Percentiles rank a stretch among this genome's conserved stretches.
Evolutionary conservation across 2,888 invertebrate genomes (phyloP).

Genomic region (Metopia argyrocephala): DNA sequence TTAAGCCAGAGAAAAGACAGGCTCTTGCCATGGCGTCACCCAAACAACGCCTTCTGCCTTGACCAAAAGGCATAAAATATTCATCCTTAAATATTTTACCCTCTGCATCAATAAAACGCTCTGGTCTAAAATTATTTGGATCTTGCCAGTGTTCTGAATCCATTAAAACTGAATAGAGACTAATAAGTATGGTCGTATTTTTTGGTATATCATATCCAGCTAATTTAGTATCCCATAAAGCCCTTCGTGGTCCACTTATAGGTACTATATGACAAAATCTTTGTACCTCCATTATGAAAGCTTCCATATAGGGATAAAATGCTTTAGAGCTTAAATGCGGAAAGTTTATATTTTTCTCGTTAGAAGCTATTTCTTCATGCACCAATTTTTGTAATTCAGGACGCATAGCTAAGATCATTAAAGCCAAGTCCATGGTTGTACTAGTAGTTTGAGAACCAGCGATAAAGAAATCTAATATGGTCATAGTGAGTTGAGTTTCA

Average conservation of each 20-base stretch:
- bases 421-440: slow-evolving; percentile 81
- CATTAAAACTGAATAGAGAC: slow-evolving; percentile 81
- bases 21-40: slow-evolving; percentile 83
- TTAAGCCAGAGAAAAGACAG: slow-evolving; percentile 82
- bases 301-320: slow-evolving; percentile 80
- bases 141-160: slow-evolving; percentile 82
- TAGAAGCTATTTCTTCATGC: slow-evolving; percentile 80
- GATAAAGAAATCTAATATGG: slow-evolving; percentile 84
- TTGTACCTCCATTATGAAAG: slow-evolving; percentile 81
- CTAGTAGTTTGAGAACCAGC: slow-evolving; percentile 84
- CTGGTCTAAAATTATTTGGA: slow-evolving; percentile 83
- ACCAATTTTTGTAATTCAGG: slow-evolving; percentile 82
- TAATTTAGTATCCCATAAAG: slow-evolving; percentile 80
- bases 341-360: slow-evolving; percentile 68
- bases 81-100: slow-evolving; percentile 73
- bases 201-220: slow-evolving; percentile 81
- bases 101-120: slow-evolving; percentile 81
- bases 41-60: slow-evolving; percentile 83
- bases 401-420: slow-evolving; percentile 81
- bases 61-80: slow-evolving; percentile 77
- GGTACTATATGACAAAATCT: slow-evolving; percentile 81
- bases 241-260: slow-evolving; percentile 81
- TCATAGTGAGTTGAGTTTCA: slow-evolving; percentile 83
- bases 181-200: slow-evolving; percentile 80
- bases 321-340: slow-evolving; percentile 75